Evolutionary conservation across 2,888 invertebrate genomes (phyloP), one percentile per base, ranked within the genome.

Genomic region (Xestia rhomboidea): DNA sequence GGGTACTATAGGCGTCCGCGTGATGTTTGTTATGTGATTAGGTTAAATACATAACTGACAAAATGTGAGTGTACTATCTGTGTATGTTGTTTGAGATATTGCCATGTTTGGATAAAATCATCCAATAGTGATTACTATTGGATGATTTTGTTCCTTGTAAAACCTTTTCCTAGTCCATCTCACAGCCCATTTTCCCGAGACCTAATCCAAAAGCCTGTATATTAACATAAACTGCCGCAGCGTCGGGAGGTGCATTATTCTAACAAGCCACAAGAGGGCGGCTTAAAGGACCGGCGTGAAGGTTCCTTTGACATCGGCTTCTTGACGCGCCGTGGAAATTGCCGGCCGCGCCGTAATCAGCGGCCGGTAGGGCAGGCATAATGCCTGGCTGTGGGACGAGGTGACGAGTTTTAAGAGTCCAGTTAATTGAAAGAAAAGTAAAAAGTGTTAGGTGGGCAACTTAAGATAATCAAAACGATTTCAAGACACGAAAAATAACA

Each of bases 231-330:
- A 80, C 69, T 72, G 60, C 54, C 34, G 38, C 63, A 34, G 69
- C 44, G 49, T 54, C 62, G 41, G 76, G 68, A 68, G 79, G 73
- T 84, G 78, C 72, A 79, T 87, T 87, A 88, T 79, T 87, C 78
- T 82, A 87, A 79, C 82, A 68, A 82, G 79, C 78, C 63, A 34
- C 79, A 68, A 84, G 82, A 81, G 73, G 79, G 79, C 46, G 66
- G 63, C 71, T 89, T 84, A 87, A 87, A 88, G 82, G 84, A 77
- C 73, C 72, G 73, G 49, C 71, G 57, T 74, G 77, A 78, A 77
- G 73, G 74, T 41, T 86, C 78, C 86, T 88, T 88, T 89, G 88
- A 88, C 81, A 79, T 79, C 68, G 60, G 67, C 70, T 84, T 75
- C 83, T 83, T 82, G 81, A 79, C 69, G 77, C 79, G 66, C 73